Conservation (phyloP, 2,888 invertebrate genomes). For the Archaeoteleia sp. region DNA sequence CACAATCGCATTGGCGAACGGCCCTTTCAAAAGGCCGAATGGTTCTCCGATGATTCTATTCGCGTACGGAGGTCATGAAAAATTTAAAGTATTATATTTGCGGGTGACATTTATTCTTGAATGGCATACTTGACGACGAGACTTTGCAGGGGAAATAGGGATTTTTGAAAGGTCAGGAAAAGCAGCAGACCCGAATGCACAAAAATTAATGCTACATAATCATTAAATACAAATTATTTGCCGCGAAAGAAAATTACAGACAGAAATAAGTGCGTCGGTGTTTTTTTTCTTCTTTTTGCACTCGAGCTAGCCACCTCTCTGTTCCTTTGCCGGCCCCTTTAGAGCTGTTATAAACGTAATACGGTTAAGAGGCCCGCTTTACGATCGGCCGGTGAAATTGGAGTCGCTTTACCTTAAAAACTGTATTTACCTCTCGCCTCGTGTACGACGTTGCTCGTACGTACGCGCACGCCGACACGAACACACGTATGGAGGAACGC, state of each 20-base stretch:
- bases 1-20: too few species aligned
- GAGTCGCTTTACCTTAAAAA: conserved; percentile 50
- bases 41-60: too few species aligned
- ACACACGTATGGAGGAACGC: conserved; percentile 9
- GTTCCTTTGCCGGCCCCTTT: conserved; percentile 7
- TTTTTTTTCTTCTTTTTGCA: conserved; percentile 17
- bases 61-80: too few species aligned
- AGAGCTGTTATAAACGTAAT: conserved; percentile 41
- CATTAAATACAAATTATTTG: too few species aligned
- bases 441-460: conserved; percentile 21
- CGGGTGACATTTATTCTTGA: too few species aligned
- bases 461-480: conserved; percentile 2
- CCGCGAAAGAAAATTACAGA: conserved; percentile 19
- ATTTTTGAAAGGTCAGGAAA: too few species aligned
- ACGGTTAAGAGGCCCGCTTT: conserved; percentile 52
- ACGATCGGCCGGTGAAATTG: conserved; percentile 52
- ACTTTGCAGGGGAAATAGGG: too few species aligned
- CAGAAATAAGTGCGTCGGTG: conserved; percentile 17
- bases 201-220: too few species aligned
- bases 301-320: conserved; percentile 1
- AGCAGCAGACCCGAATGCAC: too few species aligned
- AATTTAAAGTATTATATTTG: too few species aligned
- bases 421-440: conserved; percentile 56
- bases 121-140: too few species aligned
- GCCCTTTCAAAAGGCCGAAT: too few species aligned